A percentile compares a stretch with the other conserved stretches of the same genome.
phyloP scores from a whole-genome alignment of 2,888 invertebrate species.

The Agrilus mali region DNA sequence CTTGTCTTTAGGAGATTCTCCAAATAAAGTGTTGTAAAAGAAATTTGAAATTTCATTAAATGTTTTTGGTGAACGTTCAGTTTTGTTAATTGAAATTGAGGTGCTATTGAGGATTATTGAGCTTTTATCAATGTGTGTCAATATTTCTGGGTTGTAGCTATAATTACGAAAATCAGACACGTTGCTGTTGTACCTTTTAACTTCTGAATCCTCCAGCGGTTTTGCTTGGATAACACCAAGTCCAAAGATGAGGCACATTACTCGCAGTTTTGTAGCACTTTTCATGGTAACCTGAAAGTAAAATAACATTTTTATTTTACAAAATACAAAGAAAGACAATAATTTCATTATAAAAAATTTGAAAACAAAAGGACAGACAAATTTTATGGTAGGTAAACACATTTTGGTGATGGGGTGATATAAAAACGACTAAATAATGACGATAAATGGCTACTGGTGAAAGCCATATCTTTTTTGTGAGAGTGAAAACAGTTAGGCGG shows the following conservation, averaged over 20 bases:
- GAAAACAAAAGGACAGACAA: too few relatives aligned
- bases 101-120: background rate
- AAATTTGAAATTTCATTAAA: background rate
- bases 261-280: constrained; percentile 18
- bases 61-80: background rate
- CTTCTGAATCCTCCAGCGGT: constrained; percentile 23
- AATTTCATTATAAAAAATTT: too few relatives aligned
- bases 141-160: background rate
- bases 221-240: constrained; percentile 17
- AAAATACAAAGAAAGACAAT: too few relatives aligned
- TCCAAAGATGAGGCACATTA: constrained; percentile 20
- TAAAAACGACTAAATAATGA: too few relatives aligned
- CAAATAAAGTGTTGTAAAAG: background rate
- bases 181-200: constrained; percentile 28
- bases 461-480: too few relatives aligned
- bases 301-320: constrained; percentile 12
- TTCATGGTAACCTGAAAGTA: constrained; percentile 29
- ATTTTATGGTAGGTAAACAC: too few relatives aligned
- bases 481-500: too few relatives aligned
- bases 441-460: too few relatives aligned
- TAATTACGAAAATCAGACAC: constrained; percentile 10
- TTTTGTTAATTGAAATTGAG: too few relatives aligned
- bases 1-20: too few relatives aligned
- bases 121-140: background rate
- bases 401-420: too few relatives aligned